Base-by-base conservation (phyloP, 1,140 invertebrate species). In the Laodelphax striatellus region DNA sequence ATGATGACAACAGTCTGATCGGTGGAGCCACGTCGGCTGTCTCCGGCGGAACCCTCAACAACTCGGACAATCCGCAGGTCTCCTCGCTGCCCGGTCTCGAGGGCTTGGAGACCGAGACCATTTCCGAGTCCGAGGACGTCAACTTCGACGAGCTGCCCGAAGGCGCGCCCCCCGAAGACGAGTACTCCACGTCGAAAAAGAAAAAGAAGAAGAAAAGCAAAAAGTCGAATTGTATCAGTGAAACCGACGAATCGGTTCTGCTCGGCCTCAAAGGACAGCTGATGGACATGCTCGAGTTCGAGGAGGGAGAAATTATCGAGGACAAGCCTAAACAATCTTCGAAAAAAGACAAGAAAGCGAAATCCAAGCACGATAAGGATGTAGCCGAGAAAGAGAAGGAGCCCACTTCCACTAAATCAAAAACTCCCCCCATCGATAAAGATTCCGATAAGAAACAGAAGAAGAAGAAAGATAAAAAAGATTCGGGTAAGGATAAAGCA, bases 91-190 rank as follows among this genome's bases (percentile, higher is more conserved):
- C 75, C 59, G 80, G 77, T 1, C 70, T 82, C 5, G 80, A 79
- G 64, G 82, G 80, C 2, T 75, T 86, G 38, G 83, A 83, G 63
- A 86, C 83, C 0, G 85, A 87, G 72, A 76, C 84, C 66, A 85
- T 86, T 61, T 87, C 85, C 1, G 83, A 85, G 52, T 70, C 70
- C 56, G 72, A 74, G 62, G 68, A 71, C 55, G 65, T 60, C 3
- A 60, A 60, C 24, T 60, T 60, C 34, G 59, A 60, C 43, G 59
- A 60, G 17, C 17, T 60, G 16, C 59, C 59, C 22, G 54, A 55
- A 16, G 54, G 54, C 11, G 28, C 14, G 16, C 10, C 31, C 5
- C 46, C 50, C 22, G 64, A 66, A 52, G 65, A 64, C 50, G 66
- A 56, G 34, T 17, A 46, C 6, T n/a, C 61, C 10, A 65, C 63